Base-by-base conservation (phyloP, 2,888 invertebrate genomes). In the Ormyrus pomaceus region DNA sequence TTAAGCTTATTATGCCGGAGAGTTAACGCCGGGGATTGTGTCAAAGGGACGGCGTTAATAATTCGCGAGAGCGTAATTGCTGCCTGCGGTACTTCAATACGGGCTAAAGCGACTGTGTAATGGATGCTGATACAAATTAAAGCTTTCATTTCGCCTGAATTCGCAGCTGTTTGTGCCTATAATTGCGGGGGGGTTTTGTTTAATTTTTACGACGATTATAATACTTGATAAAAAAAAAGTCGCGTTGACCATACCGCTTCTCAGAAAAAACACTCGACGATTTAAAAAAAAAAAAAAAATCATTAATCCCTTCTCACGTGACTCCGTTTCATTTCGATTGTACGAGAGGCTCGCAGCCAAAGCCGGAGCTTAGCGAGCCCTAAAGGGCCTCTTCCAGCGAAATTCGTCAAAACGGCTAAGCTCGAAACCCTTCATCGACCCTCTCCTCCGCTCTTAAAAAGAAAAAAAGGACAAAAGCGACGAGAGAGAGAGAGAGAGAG, bases 1-100 rank as follows among this genome's bases (percentile, higher is more conserved):
- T 81, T 72, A 81, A 81, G 75, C 75, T 81, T 77, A 74, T 81
- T 81, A 81, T 56, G 74, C 59, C 59, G 34, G 34, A 74, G 74
- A 77, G 72, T 56, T 76, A 62, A 69, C 51, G 65, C 64, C 34
- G 62, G 59, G 62, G 61, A 65, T 59, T 55, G 58, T 34, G 77
- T 53, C 46, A 13, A 56, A 56, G 65, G 51, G 53, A 58, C 50
- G 72, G 72, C 77, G 66, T 77, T 73, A 58, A 77, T 70, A 73
- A 81, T 77, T 81, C 59, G 58, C 48, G 48, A 66, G 75, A 72
- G 61, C 72, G 72, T 76, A 80, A 76, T 80, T 76, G 80, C 68
- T 34, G 34, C 3, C 34, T 34, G 34, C 34, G 34, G 34, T 34
- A 34, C 34, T 34, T 34, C 34, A 34, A 34, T 34, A 34, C 34